These are phyloP conservation scores for Oxyscelio sp. DNA, from an alignment of 2,888 invertebrate genomes.

Conservation along the genomic window DNA sequence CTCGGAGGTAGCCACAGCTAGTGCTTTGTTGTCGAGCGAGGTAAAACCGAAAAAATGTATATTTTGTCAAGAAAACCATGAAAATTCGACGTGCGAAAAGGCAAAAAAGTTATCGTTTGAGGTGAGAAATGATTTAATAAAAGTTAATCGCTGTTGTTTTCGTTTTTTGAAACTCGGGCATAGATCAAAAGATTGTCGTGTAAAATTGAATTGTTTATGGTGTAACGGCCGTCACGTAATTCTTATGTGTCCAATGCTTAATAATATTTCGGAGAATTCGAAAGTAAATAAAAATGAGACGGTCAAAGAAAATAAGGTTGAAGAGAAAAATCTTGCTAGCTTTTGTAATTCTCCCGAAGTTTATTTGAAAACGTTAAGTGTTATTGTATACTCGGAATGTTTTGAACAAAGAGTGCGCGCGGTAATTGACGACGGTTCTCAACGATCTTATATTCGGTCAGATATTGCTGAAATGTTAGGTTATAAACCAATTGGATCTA, in stretches of 20 bases:
- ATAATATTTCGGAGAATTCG: slow-evolving; percentile 8
- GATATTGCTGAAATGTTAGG: slow-evolving; percentile 68
- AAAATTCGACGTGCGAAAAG: slow-evolving; percentile 69
- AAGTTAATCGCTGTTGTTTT: slow-evolving; percentile 76
- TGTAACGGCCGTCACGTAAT: slow-evolving; percentile 75
- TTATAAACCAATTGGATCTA: slow-evolving; percentile 59
- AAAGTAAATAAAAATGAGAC: background rate
- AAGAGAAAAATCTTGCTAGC: slow-evolving; percentile 52
- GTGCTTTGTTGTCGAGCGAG: slow-evolving; percentile 62
- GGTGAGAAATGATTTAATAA: slow-evolving; percentile 59
- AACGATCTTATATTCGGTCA: slow-evolving; percentile 75
- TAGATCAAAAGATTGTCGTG: slow-evolving; percentile 71
- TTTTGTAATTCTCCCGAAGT: slow-evolving; percentile 48
- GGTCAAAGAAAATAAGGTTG: slow-evolving; percentile 31
- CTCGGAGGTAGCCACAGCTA: slow-evolving; percentile 63
- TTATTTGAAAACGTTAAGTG: slow-evolving; percentile 76
- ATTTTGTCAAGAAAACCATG: slow-evolving; percentile 77
- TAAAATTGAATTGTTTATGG: slow-evolving; percentile 72
- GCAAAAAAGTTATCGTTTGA: slow-evolving; percentile 72
- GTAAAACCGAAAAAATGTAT: slow-evolving; percentile 72
- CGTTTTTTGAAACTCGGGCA: slow-evolving; percentile 77
- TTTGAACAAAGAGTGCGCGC: slow-evolving; percentile 63
- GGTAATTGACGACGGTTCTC: slow-evolving; percentile 77
- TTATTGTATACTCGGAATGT: slow-evolving; percentile 59
- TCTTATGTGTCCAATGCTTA: slow-evolving; percentile 73